Percentiles rank a stretch among this genome's conserved stretches.
Evolutionary conservation across 1,140 invertebrate genomes (phyloP).

Genomic region (Drosophila erecta): DNA sequence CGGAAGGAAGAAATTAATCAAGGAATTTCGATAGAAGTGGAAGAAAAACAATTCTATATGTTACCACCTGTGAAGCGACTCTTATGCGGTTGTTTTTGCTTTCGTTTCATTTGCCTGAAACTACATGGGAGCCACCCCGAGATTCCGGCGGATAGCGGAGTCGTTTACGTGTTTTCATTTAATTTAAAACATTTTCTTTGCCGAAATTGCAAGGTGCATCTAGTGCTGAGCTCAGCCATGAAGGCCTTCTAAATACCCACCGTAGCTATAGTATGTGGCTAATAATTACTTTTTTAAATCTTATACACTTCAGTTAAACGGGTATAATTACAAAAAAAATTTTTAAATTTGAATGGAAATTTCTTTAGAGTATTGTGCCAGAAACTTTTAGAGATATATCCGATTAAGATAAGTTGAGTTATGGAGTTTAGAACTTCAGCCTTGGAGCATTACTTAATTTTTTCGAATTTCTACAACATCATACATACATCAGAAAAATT

Average conservation of each 20-base stretch:
- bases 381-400: no score
- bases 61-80: conserved; percentile 42
- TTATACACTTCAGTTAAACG: no score
- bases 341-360: no score
- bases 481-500: no score
- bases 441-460: no score
- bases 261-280: not conserved
- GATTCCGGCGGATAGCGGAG: conserved; percentile 12
- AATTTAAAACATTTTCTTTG: conserved; percentile 82
- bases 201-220: conserved; percentile 68
- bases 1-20: conserved; percentile 24
- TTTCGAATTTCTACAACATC: no score
- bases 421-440: no score
- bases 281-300: not conserved
- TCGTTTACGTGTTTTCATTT: conserved; percentile 70
- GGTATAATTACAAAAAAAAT: no score
- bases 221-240: conserved; percentile 5
- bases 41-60: conserved; percentile 28
- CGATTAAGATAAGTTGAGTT: no score
- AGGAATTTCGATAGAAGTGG: conserved; percentile 6
- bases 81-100: conserved; percentile 51
- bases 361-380: no score
- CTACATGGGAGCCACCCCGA: conserved; percentile 43
- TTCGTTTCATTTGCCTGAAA: conserved; percentile 78
- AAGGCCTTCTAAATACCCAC: conserved; percentile 1